These are phyloP conservation scores for Myanophis thanlyinensis DNA, from an alignment of 2,113 vertebrate species.

Conservation along the genomic window DNA sequence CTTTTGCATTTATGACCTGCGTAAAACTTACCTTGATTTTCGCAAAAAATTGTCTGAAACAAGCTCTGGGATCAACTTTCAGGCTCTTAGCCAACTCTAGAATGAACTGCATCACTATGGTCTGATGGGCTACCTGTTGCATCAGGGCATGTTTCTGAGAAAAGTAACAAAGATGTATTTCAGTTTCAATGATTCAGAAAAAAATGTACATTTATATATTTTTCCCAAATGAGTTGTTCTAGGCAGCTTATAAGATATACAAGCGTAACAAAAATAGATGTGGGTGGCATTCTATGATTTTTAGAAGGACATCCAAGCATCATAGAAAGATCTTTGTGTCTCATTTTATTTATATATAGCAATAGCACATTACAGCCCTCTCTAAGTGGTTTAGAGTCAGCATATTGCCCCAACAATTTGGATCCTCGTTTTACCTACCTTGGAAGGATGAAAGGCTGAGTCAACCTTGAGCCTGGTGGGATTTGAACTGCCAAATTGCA, in stretches of 20 bases:
- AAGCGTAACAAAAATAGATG: background rate
- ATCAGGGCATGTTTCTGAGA: slow-evolving; percentile 87
- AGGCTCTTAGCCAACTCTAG: slow-evolving; percentile 92
- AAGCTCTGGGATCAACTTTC: slow-evolving; percentile 89
- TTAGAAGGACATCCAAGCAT: background rate
- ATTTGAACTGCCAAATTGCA: too few relatives aligned
- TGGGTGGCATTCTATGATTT: background rate
- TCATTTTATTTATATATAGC: background rate
- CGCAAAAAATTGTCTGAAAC: slow-evolving; percentile 91
- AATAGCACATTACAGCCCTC: too few relatives aligned
- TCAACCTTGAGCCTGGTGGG: too few relatives aligned
- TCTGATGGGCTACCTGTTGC: slow-evolving; percentile 97
- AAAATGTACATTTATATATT: background rate
- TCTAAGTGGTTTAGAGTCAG: too few relatives aligned
- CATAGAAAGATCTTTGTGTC: background rate
- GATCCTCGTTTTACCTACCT: too few relatives aligned
- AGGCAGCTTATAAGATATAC: background rate
- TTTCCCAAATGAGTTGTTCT: background rate
- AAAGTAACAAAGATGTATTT: background rate
- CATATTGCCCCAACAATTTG: too few relatives aligned
- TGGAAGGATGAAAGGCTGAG: too few relatives aligned
- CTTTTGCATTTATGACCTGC: background rate
- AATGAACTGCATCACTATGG: slow-evolving; percentile 97
- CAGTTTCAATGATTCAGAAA: background rate
- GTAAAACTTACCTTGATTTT: slow-evolving; percentile 84